phyloP scores from a whole-genome alignment of 2,797 vertebrate genomes.

The Synaphobranchus kaupii region DNA sequence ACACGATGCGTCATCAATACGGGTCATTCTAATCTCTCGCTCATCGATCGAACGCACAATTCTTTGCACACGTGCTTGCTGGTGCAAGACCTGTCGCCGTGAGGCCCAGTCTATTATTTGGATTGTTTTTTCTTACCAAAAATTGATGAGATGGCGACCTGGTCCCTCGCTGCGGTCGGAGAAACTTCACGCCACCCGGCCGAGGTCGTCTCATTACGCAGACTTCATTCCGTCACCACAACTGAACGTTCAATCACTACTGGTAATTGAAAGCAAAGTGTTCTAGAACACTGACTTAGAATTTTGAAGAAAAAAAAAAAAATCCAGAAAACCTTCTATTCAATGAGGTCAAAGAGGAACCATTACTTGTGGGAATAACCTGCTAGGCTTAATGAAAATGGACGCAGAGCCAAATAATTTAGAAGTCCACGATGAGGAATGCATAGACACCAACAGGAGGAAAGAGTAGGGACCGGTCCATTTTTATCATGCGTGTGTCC shows the following conservation, averaged over 20 bases:
- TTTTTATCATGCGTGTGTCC: constrained; percentile 51
- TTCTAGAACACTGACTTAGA: too few relatives aligned
- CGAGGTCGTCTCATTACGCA: constrained; percentile 48
- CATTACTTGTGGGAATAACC: constrained; percentile 57
- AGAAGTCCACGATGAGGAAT: constrained; percentile 32
- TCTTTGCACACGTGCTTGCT: constrained; percentile 55
- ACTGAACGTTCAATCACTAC: not conserved
- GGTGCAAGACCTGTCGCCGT: constrained; percentile 49
- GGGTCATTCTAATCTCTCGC: constrained; percentile 49
- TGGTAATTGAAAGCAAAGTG: too few relatives aligned
- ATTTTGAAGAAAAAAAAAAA: too few relatives aligned
- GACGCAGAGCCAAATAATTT: constrained; percentile 44
- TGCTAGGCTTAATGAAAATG: constrained; percentile 46
- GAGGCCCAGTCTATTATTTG: constrained; percentile 39
- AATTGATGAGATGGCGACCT: constrained; percentile 43
- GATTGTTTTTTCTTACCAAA: constrained; percentile 20
- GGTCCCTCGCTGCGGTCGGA: not conserved
- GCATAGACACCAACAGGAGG: not conserved
- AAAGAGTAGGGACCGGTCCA: constrained; percentile 33
- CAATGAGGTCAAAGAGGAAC: constrained; percentile 50
- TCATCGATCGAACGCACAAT: constrained; percentile 60
- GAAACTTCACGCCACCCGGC: constrained; percentile 24
- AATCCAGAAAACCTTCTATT: constrained; percentile 44
- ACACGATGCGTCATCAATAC: constrained; percentile 57
- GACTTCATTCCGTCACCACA: constrained; percentile 56